A percentile compares a stretch with the other conserved stretches of the same genome.
phyloP scores from a whole-genome alignment of 2,797 vertebrate species.

The Ateles fusciceps region DNA sequence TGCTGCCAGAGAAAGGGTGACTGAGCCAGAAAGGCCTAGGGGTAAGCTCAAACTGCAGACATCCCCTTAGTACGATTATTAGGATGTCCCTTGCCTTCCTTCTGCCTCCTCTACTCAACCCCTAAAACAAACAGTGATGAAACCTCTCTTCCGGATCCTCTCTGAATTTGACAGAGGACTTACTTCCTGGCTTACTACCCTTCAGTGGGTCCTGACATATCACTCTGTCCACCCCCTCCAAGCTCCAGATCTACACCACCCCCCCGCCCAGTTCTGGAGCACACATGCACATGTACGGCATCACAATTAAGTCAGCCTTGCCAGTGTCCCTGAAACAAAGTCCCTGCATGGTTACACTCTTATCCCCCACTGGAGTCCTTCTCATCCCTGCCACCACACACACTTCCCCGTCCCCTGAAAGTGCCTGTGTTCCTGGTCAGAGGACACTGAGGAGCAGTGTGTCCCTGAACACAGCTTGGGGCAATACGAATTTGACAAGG shows the following conservation, averaged over 20 bases:
- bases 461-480: neutral
- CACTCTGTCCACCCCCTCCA: neutral
- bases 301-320: neutral
- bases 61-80: neutral
- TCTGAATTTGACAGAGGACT: neutral
- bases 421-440: neutral
- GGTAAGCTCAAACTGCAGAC: too few species aligned
- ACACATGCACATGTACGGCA: neutral
- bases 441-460: neutral
- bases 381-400: neutral
- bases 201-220: neutral
- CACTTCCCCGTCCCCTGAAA: neutral
- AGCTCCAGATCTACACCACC: neutral
- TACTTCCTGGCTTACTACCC: neutral
- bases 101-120: neutral
- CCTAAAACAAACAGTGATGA: neutral
- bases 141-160: neutral
- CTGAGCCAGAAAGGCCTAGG: neutral
- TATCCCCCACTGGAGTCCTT: neutral
- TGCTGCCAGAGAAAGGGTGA: neutral
- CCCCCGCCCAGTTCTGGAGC: neutral
- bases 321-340: neutral
- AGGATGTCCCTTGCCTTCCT: neutral
- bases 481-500: neutral
- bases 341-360: neutral